A percentile compares a stretch with the other conserved stretches of the same genome.
Evolutionary conservation across 2,888 invertebrate genomes (phyloP).

Genomic region (Liodrosophila aerea): DNA sequence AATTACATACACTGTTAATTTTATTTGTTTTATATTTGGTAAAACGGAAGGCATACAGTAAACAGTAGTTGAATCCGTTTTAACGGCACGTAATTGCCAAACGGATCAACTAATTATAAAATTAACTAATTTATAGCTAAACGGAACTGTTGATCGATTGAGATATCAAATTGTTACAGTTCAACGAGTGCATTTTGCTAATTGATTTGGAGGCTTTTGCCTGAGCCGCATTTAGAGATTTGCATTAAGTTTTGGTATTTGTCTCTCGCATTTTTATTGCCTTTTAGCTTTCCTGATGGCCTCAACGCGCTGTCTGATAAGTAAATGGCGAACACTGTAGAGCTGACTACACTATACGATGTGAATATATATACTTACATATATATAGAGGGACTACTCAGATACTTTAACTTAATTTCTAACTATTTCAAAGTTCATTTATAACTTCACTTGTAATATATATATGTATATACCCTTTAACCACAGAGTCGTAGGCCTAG

Average conservation of each 20-base stretch:
- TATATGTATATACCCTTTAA: no score
- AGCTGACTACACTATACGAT: slow-evolving; percentile 26
- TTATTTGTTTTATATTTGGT: neutral
- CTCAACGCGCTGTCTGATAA: slow-evolving; percentile 38
- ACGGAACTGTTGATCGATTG: slow-evolving; percentile 30
- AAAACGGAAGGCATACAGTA: slow-evolving; percentile 35
- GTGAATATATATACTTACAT: no score
- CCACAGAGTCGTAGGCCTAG: no score
- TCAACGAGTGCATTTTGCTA: slow-evolving; percentile 7
- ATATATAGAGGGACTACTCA: no score
- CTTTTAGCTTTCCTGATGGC: slow-evolving; percentile 50
- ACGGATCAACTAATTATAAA: slow-evolving; percentile 22
- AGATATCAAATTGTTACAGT: slow-evolving; percentile 39
- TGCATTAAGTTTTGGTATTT: slow-evolving; percentile 50
- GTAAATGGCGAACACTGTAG: slow-evolving; percentile 18
- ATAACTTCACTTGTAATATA: no score
- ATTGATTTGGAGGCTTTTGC: slow-evolving; percentile 25
- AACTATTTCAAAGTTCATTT: no score
- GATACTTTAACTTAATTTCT: no score
- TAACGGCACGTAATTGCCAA: slow-evolving; percentile 18
- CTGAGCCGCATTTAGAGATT: slow-evolving; percentile 27
- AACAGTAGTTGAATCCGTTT: no score
- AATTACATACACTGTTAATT: slow-evolving; percentile 7
- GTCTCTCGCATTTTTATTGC: slow-evolving; percentile 33
- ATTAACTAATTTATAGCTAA: slow-evolving; percentile 14